Evolutionary conservation across 1,140 invertebrate genomes (phyloP).

Genomic region (Idris sp.): DNA sequence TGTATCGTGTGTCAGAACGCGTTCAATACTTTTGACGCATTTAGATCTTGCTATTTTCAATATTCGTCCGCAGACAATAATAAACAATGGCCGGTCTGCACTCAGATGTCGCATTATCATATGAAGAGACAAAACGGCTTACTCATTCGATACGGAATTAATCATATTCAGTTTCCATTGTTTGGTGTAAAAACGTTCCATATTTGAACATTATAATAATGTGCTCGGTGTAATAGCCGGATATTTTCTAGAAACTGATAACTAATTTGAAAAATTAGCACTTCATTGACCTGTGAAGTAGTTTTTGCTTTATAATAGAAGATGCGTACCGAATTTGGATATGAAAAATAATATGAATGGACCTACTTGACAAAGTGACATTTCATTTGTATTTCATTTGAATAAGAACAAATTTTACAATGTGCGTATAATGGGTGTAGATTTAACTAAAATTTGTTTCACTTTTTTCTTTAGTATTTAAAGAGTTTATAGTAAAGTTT

Average conservation of each 20-base stretch:
- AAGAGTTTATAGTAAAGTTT: too few species aligned
- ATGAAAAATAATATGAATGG: slow-evolving; percentile 24
- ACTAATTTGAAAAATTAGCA: slow-evolving; percentile 42
- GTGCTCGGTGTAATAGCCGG: slow-evolving; percentile 9
- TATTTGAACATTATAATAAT: slow-evolving; percentile 15
- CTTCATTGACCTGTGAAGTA: slow-evolving; percentile 30
- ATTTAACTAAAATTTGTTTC: too few species aligned
- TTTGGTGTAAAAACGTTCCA: slow-evolving; percentile 23
- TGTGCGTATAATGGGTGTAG: slow-evolving; percentile 27
- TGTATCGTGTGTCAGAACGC: slow-evolving; percentile 29
- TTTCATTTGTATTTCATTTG: slow-evolving; percentile 11
- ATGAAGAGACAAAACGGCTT: slow-evolving; percentile 43
- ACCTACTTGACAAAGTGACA: slow-evolving; percentile 7
- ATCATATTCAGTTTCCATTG: slow-evolving; percentile 43
- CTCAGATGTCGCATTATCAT: slow-evolving; percentile 49
- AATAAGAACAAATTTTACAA: slow-evolving; percentile 14
- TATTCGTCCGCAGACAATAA: slow-evolving; percentile 46
- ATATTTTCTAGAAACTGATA: slow-evolving; percentile 28
- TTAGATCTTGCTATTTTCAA: slow-evolving; percentile 45
- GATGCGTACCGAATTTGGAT: slow-evolving; percentile 9
- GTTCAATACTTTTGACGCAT: slow-evolving; percentile 30
- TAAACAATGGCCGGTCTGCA: slow-evolving; percentile 46
- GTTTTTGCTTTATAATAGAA: slow-evolving; percentile 14
- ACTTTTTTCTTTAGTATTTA: too few species aligned
- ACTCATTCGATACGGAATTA: slow-evolving; percentile 60